Conservation (phyloP, 2,888 invertebrate species). For the Cantharis flavilabris region DNA sequence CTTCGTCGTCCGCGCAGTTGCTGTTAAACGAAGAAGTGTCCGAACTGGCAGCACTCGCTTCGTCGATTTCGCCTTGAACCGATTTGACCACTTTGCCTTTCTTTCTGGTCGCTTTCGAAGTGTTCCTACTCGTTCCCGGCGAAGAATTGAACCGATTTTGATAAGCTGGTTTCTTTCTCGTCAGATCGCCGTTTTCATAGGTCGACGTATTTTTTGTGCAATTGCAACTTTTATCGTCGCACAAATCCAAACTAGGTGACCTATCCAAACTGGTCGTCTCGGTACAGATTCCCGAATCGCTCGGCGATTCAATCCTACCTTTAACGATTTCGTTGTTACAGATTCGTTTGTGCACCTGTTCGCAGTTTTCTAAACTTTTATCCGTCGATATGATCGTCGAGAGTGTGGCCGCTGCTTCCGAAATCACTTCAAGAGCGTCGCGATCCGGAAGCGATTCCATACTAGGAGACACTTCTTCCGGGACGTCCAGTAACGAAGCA, state of each 20-base stretch:
- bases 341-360: constrained; percentile 7
- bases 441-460: constrained; percentile 57
- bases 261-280: constrained; percentile 73
- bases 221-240: constrained; percentile 27
- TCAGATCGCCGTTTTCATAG: constrained; percentile 3
- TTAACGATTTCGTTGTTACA: constrained; percentile 7
- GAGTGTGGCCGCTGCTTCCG: constrained; percentile 67
- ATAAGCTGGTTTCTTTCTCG: constrained; percentile 1
- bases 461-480: constrained; percentile 42
- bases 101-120: constrained; percentile 32
- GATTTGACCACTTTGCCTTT: constrained; percentile 11
- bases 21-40: constrained; percentile 74
- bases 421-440: constrained; percentile 62
- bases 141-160: constrained; percentile 36
- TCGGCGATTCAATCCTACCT: constrained; percentile 50
- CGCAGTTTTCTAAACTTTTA: constrained; percentile 53
- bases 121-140: constrained; percentile 38
- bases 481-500: constrained; percentile 59
- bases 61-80: constrained; percentile 43
- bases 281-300: constrained; percentile 74
- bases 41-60: constrained; percentile 52
- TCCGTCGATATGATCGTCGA: constrained; percentile 63
- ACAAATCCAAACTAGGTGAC: constrained; percentile 63
- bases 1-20: constrained; percentile 84
- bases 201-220: constrained; percentile 26